phyloP scores from a whole-genome alignment of 2,797 vertebrate genomes.

The Odontamblyopus rebecca region DNA sequence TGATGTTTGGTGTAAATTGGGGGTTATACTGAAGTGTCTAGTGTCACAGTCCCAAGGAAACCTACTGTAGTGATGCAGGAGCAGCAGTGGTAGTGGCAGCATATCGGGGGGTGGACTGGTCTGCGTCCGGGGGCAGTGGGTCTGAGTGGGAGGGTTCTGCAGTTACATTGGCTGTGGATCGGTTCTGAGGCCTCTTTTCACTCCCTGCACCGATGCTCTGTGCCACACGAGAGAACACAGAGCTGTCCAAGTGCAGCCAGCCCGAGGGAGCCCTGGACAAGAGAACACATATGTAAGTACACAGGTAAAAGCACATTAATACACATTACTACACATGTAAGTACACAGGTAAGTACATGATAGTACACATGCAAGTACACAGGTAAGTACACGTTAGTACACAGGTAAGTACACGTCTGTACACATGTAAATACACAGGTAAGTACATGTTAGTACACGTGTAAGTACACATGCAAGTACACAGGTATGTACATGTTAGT shows the following conservation, averaged over 20 bases:
- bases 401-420: too few relatives aligned
- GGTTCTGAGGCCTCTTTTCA: slow-evolving; percentile 71
- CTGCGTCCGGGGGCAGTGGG: neutral
- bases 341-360: too few relatives aligned
- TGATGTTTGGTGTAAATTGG: too few relatives aligned
- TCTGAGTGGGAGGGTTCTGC: slow-evolving; percentile 3
- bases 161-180: slow-evolving; percentile 8
- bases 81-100: neutral
- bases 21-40: too few relatives aligned
- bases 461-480: too few relatives aligned
- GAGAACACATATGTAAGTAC: neutral
- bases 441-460: too few relatives aligned
- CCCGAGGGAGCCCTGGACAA: slow-evolving; percentile 85
- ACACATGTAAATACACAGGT: too few relatives aligned
- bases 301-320: too few relatives aligned
- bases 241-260: slow-evolving; percentile 90
- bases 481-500: too few relatives aligned
- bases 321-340: too few relatives aligned
- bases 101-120: neutral
- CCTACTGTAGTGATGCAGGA: neutral
- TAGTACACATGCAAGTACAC: too few relatives aligned
- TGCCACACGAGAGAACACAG: slow-evolving; percentile 86
- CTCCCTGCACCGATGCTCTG: slow-evolving; percentile 83
- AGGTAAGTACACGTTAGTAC: too few relatives aligned
- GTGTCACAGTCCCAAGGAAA: neutral